Base-by-base conservation (phyloP, 2,113 vertebrate species). In the Heptranchias perlo region DNA sequence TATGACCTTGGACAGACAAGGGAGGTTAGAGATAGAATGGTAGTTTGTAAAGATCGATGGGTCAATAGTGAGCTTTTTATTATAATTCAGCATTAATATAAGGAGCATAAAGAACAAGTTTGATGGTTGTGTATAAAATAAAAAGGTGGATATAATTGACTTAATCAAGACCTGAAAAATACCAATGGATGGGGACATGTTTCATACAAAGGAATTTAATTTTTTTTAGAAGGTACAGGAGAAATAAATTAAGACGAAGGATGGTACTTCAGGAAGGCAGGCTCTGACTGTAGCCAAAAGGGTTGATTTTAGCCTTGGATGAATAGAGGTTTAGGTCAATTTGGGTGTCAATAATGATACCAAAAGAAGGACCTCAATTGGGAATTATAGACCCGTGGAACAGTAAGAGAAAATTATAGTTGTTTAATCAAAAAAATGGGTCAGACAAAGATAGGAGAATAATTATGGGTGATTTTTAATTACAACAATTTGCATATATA, bases 341-440 rank as follows among this genome's bases (percentile, higher is more conserved):
- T 25, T 52, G 44, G 16, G 47, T 52, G 47, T 49, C 84, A 87
- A 10, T 28, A 87, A 18, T 8, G 18, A 52, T 49, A 52, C 21
- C 8, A 87, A 49, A 52, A 87, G 47, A 21, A 87, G 84, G 21
- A 23, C 65, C 3, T 67, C 44, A 44, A 18, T 44, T 62, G 89
- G 31, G 35, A 62, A 62, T 93, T 62, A 18, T 91, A 58, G 6
- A 62, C 31, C 89, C 14, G 58, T 62, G 58, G 31, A 93, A 35
- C 31, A 61, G 54, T 28, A n/a, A 18, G 49, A 91, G 23, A 91
- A 93, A 93, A 93, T 93, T 18, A 67, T 44, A 93, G 52, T 62
- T 93, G 39, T n/a, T 93, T 93, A 62, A 93, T 93, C 89, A 62
- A 87, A 93, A 87, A 93, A 91, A 91, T 91, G 87, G 31, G 49